Evolutionary conservation across 1,140 invertebrate genomes (phyloP), one percentile per base, ranked within the genome.

Genomic region (Neodiprion virginianus): DNA sequence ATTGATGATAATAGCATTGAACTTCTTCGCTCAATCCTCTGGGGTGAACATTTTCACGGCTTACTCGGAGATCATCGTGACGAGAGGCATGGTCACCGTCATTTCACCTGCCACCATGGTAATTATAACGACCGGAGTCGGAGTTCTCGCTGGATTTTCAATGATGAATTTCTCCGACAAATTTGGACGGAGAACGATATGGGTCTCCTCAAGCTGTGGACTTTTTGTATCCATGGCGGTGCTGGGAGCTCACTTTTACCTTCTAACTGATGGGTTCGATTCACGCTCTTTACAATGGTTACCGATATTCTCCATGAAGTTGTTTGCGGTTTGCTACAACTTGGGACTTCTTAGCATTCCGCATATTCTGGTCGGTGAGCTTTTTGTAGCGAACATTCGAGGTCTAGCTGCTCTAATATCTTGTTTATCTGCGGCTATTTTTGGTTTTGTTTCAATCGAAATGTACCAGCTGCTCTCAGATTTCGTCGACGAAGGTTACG

Each of bases 371-470:
- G 72, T 85, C 12, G 79, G 82, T 10, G 86, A 88, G 76, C 77
- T 88, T 72, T 88, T 85, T 76, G 80, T 85, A 8, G 76, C 76
- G 1, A 82, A 82, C 65, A 79, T 87, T 17, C 83, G 86, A 72
- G 83, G 84, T 8, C 73, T 84, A 21, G 85, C 83, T 1, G 82
- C 82, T 17, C 80, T 82, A 1, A 40, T 83, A 9, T 78, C 75
- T 71, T 79, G 80, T 1, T 69, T 76, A 8, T 81, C 82, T 67
- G 80, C 78, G 1, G 81, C 74, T 70, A 40, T 79, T 67, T 78
- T 82, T 8, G 72, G 80, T 12, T 86, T 85, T 70, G 21, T 82
- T 21, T 77, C 76, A 23, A 79, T 82, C 40, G 84, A 84, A 76
- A 76, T 83, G 11, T 81, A 81, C 53, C 79, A 80, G 9, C 77